These are phyloP conservation scores for Salvelinus alpinus DNA, from an alignment of 2,113 vertebrate species.

Conservation along the genomic window DNA sequence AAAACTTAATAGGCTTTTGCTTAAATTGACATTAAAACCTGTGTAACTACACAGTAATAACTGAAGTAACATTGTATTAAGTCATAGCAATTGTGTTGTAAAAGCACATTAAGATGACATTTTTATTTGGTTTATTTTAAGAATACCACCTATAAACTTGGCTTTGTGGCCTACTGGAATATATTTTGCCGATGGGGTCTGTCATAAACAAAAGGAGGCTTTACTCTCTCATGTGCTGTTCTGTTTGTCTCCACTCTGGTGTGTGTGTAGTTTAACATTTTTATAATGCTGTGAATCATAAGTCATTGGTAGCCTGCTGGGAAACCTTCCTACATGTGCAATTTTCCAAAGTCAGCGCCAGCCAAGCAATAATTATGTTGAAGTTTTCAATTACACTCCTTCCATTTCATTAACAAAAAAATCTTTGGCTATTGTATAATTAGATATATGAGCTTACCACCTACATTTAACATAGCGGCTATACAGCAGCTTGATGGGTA, in stretches of 20 bases:
- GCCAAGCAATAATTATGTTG: slow-evolving; percentile 77
- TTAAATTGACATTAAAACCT: too few relatives aligned
- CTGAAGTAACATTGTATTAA: too few relatives aligned
- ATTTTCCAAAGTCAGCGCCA: slow-evolving; percentile 68
- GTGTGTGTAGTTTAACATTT: slow-evolving; percentile 37
- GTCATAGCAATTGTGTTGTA: too few relatives aligned
- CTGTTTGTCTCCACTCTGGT: background rate
- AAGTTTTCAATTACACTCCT: slow-evolving; percentile 79
- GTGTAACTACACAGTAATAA: too few relatives aligned
- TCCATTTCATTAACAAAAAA: slow-evolving; percentile 81
- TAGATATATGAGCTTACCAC: slow-evolving; percentile 80
- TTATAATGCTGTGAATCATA: slow-evolving; percentile 62
- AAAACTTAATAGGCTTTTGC: too few relatives aligned
- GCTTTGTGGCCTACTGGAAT: background rate
- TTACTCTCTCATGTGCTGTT: background rate
- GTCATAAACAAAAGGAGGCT: background rate
- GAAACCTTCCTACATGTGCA: slow-evolving; percentile 68
- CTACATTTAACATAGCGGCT: slow-evolving; percentile 75
- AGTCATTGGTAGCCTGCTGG: slow-evolving; percentile 61
- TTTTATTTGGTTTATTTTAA: background rate
- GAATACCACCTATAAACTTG: background rate
- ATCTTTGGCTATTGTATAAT: slow-evolving; percentile 81
- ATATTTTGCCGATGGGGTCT: background rate
- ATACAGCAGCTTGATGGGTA: slow-evolving; percentile 70
- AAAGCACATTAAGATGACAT: too few relatives aligned